Base-by-base conservation (phyloP, 2,888 invertebrate species). In the Eupithecia tripunctaria region DNA sequence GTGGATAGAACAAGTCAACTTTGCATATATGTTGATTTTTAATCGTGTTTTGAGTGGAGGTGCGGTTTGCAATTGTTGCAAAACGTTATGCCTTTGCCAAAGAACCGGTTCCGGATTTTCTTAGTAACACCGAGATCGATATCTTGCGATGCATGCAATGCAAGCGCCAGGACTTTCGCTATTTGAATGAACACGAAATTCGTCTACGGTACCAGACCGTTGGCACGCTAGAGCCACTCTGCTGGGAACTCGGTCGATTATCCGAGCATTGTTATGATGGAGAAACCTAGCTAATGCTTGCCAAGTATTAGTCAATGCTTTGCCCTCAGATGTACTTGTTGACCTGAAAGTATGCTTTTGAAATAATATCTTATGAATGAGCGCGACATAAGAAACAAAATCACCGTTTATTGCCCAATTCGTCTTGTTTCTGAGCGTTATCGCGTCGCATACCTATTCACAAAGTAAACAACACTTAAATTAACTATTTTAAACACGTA, bases 81-180 rank as follows among this genome's bases (percentile, higher is more conserved):
- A 92, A 90, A 91, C 87, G 82, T 88, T 89, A 89, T 81, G 87
- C 84, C 83, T 89, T 88, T 81, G 87, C 84, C 83, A 83, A 81
- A 84, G 80, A 91, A 91, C 92, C 90, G 92, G 91, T 91, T 88
- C 82, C 81, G 78, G 82, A 77, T 80, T 81, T 81, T 79, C 77
- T 67, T 81, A 79, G 80, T 81, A 79, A 78, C 79, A 78, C 70
- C 71, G 74, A 80, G 78, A 81, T 78, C 79, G 82, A 83, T 83
- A 78, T 78, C 79, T 83, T 80, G 79, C 81, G 80, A 81, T 76
- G 75, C 79, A 82, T 56, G 21, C 77, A 79, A 76, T 80, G 76
- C 79, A 82, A 79, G 79, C 81, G 79, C 75, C 79, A 81, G 81
- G 79, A 86, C 88, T 89, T 89, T 89, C 88, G 87, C 87, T 86